Evolutionary conservation across 1,140 invertebrate species (phyloP).

Genomic region (Ruditapes philippinarum): DNA sequence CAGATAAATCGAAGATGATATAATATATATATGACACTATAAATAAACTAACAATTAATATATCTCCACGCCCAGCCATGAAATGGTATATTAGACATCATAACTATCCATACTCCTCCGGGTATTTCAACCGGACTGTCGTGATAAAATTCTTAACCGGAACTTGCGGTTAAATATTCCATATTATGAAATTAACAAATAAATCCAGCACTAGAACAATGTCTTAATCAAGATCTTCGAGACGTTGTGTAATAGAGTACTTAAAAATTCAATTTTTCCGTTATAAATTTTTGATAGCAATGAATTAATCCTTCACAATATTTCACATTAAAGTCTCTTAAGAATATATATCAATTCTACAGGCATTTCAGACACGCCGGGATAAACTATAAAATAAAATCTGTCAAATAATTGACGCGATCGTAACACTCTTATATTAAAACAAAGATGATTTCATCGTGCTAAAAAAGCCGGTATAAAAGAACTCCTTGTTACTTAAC

Average conservation of each 20-base stretch:
- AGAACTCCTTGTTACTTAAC: constrained; percentile 12
- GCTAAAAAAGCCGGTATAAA: background rate
- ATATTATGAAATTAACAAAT: background rate
- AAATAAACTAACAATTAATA: constrained; percentile 56
- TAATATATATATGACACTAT: background rate
- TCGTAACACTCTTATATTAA: constrained; percentile 9
- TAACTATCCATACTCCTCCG: constrained; percentile 37
- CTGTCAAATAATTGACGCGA: constrained; percentile 7
- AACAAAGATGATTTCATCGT: constrained; percentile 6
- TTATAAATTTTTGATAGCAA: no score
- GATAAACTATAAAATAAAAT: background rate
- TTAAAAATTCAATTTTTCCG: no score
- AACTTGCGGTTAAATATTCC: constrained; percentile 9
- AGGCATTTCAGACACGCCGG: no score
- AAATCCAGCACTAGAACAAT: background rate
- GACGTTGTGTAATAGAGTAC: no score
- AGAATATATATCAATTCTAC: no score
- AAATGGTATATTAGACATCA: constrained; percentile 51
- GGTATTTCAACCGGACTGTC: background rate
- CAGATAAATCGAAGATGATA: no score
- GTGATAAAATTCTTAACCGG: no score
- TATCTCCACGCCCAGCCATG: constrained; percentile 64
- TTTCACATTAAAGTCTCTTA: no score
- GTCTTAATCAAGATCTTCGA: no score
- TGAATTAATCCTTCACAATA: no score